These are phyloP conservation scores for Frankliniella intonsa DNA, from an alignment of 2,888 invertebrate genomes.

Conservation along the genomic window DNA sequence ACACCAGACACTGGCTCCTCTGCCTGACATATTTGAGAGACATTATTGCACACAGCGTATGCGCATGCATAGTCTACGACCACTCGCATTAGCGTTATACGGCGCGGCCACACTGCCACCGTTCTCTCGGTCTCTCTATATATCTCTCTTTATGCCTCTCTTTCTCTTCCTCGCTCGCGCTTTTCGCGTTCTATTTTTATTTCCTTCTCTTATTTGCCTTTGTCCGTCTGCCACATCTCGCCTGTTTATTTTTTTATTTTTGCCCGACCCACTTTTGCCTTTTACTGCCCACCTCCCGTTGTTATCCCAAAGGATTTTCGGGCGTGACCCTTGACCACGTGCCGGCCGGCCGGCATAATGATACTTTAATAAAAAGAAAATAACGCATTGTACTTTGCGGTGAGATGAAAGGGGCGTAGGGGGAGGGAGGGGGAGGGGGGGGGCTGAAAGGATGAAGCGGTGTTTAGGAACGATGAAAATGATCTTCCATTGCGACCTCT, in stretches of 20 bases:
- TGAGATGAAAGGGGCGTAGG: no score
- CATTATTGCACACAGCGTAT: conserved; percentile 7
- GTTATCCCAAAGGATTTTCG: no score
- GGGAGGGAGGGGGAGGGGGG: no score
- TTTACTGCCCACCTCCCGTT: no score
- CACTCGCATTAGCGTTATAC: conserved; percentile 2
- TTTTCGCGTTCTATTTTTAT: not conserved
- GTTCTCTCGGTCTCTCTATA: not conserved
- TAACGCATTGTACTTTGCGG: no score
- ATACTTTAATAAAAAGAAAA: no score
- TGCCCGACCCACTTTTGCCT: no score
- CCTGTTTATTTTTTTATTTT: not conserved
- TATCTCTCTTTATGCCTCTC: not conserved
- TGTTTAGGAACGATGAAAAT: no score
- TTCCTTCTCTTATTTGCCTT: not conserved
- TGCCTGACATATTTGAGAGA: not conserved
- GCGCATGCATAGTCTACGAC: conserved; percentile 11
- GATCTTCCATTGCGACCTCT: no score
- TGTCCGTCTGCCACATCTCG: not conserved
- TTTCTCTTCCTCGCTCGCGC: not conserved
- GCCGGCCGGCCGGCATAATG: no score
- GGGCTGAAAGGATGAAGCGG: no score
- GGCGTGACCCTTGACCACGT: no score
- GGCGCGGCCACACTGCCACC: not conserved
- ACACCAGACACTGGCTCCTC: not conserved